Base-by-base conservation (phyloP, 1,140 invertebrate species). In the Drosophila malerkotliana region DNA sequence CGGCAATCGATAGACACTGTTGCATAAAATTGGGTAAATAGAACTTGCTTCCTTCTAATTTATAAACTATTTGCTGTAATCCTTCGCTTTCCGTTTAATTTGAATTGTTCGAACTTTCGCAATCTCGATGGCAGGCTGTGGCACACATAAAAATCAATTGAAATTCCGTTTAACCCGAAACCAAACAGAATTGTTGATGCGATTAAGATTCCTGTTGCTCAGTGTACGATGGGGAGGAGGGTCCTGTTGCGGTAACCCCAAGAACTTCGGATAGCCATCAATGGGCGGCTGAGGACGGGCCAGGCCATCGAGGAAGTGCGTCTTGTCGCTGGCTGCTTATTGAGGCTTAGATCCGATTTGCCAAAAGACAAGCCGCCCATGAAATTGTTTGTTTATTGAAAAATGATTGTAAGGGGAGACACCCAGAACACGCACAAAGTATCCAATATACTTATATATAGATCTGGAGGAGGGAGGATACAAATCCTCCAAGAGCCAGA, bases 351-450 rank as follows among this genome's bases (percentile, higher is more conserved):
- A 89, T 88, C 83, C 83, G 83, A 88, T 88, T 88, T 81, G 63
- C 84, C 74, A 63, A 77, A 83, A 87, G 83, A 83, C 83, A 87
- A 88, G 83, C 83, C 75, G 83, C 68, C 83, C 83, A 88, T 88
- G 83, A 88, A 88, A 88, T 88, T 88, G 83, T 88, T 88, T 88
- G 83, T 88, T 88, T 88, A 88, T 88, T 88, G 83, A 88, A 88
- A 88, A 88, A 88, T 88, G 83, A 88, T 88, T 88, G 79, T 75
- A 72, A 66, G 67, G 77, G 51, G 24, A 47, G 68, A 51, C 54
- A 30, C 49, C 34, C 32, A 32, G 34, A 48, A 10, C 34, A 44
- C 41, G 41, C 41, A 44, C 41, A 44, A 44, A 44, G 41, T 41
- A 44, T 44, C 15, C n/a, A 9, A 44, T 37, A 37, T 37, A 37